Conservation (phyloP, 2,888 invertebrate species). For the Erannis defoliaria region DNA sequence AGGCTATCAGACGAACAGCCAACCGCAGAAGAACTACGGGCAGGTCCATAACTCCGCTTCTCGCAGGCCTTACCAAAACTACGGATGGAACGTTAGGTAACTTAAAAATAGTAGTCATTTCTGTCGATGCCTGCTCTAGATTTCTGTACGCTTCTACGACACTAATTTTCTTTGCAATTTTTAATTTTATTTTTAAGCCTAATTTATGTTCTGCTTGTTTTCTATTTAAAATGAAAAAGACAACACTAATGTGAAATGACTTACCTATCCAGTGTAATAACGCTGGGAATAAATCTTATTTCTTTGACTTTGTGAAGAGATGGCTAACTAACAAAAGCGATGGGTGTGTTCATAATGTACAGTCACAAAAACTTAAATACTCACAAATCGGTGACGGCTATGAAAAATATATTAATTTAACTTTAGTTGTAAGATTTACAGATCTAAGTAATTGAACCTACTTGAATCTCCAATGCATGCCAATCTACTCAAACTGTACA, state of each 20-base stretch:
- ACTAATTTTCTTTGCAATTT: constrained; percentile 32
- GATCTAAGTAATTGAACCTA: no score
- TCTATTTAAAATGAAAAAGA: neutral
- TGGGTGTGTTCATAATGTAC: neutral
- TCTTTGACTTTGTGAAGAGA: neutral
- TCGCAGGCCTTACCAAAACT: constrained; percentile 67
- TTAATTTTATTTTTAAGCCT: constrained; percentile 27
- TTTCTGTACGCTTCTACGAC: constrained; percentile 33
- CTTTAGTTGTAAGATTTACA: constrained; percentile 17
- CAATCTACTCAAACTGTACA: constrained; percentile 11
- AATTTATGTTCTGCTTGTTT: constrained; percentile 17
- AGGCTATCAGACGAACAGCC: constrained; percentile 70
- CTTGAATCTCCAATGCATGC: constrained; percentile 9
- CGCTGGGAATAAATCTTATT: no score
- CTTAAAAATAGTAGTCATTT: constrained; percentile 44
- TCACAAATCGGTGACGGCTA: constrained; percentile 20
- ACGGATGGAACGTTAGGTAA: constrained; percentile 85
- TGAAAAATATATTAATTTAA: neutral
- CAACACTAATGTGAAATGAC: neutral
- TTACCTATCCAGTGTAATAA: no score
- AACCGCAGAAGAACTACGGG: constrained; percentile 73
- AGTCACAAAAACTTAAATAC: constrained; percentile 17
- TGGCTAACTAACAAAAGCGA: neutral
- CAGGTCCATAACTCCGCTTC: constrained; percentile 66
- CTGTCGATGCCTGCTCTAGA: constrained; percentile 35